Percentiles rank a stretch among this genome's conserved stretches.
phyloP scores from a whole-genome alignment of 2,888 invertebrate species.

The Sympetrum striolatum region DNA sequence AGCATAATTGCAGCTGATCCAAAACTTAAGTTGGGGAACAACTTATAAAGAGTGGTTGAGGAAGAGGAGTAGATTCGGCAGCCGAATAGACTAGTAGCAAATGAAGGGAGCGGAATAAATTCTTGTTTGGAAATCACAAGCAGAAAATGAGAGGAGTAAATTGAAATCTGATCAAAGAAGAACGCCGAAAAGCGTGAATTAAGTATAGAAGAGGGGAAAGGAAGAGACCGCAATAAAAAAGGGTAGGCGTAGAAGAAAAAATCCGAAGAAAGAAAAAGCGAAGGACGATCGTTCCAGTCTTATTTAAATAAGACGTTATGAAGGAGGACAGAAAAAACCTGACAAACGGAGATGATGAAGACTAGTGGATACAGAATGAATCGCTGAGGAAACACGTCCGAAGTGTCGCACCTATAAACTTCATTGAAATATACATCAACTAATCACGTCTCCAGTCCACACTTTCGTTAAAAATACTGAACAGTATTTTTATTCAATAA shows the following conservation, averaged over 20 bases:
- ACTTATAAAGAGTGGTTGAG: no score
- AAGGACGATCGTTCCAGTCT: neutral
- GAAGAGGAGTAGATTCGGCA: no score
- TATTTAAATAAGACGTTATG: neutral
- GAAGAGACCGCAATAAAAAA: neutral
- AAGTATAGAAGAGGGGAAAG: neutral
- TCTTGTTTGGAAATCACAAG: neutral
- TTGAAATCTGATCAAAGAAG: neutral
- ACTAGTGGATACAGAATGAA: neutral
- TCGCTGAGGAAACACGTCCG: no score
- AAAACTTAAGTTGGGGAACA: no score
- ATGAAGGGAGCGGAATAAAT: neutral
- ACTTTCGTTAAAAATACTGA: no score
- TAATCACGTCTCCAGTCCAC: no score
- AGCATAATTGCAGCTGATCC: no score
- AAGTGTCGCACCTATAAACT: no score
- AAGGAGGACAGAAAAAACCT: neutral
- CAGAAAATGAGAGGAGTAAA: neutral
- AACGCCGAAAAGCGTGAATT: neutral
- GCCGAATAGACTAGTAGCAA: no score
- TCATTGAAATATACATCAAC: no score
- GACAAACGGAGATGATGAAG: neutral
- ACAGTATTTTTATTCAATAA: no score
- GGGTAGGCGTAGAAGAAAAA: neutral
- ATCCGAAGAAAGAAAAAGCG: neutral